Evolutionary conservation across 2,888 invertebrate species (phyloP), one percentile per base, ranked within the genome.

Genomic region (Eucera pruinosa): DNA sequence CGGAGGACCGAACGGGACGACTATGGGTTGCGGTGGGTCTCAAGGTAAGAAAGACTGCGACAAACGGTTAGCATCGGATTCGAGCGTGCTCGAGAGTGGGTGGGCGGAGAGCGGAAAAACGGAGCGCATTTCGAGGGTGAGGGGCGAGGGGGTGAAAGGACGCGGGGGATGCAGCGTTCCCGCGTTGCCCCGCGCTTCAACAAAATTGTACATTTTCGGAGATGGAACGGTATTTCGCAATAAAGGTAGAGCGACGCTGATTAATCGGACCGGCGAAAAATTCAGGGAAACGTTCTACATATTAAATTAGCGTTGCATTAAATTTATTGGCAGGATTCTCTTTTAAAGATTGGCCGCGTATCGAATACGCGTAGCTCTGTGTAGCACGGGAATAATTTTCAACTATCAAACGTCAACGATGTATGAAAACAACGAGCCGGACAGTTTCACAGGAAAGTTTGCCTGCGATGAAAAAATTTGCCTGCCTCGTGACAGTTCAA

Each of bases 1-100:
- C 69, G 91, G 90, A 72, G 90, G 89, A 43, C 89, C 88, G 75
- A 91, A 88, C 69, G 91, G 90, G 30, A 87, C 89, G 72, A 86
- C 91, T 70, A 91, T 92, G 89, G 91, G 86, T 71, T 92, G 92
- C 82, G 85, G 87, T 48, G 89, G 87, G 80, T 87, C 90, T 67
- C 91, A 90, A 87, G 91, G 91, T 88, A 78, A 89, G 87, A 7
- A 25, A 11, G 23, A 47, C 4, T 36, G n/a, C n/a, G n/a, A n/a
- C n/a, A n/a, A n/a, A n/a, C n/a, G n/a, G n/a, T n/a, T n/a, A n/a
- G n/a, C n/a, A n/a, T n/a, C n/a, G n/a, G n/a, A n/a, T n/a, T n/a
- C n/a, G n/a, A n/a, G n/a, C n/a, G n/a, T n/a, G n/a, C n/a, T n/a
- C n/a, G n/a, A n/a, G n/a, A n/a, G n/a, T n/a, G n/a, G n/a, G n/a